These are phyloP conservation scores for Pseudeuparius sepicola DNA, from an alignment of 2,888 invertebrate species.

Conservation along the genomic window DNA sequence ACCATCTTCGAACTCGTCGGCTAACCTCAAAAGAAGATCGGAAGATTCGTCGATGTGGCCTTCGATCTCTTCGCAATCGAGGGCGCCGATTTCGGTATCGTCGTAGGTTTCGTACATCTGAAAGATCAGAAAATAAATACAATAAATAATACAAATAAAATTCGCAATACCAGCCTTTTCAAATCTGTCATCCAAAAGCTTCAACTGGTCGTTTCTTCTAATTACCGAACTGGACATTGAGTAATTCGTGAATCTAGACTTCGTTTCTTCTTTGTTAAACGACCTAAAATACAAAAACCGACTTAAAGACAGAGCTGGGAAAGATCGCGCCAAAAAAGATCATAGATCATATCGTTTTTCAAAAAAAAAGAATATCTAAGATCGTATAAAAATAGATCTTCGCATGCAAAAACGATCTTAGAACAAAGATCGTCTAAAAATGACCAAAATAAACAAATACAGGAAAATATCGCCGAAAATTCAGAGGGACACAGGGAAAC, in stretches of 20 bases:
- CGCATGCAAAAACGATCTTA: too few species aligned
- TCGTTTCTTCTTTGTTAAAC: conserved; percentile 62
- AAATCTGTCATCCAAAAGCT: conserved; percentile 76
- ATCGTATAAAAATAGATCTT: too few species aligned
- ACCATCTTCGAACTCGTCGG: conserved; percentile 63
- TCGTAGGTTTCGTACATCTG: conserved; percentile 75
- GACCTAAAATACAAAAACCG: too few species aligned
- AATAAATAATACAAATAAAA: conserved; percentile 3
- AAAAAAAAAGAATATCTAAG: too few species aligned
- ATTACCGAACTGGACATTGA: conserved; percentile 91
- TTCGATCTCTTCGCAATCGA: conserved; percentile 87
- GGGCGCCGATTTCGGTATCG: conserved; percentile 77
- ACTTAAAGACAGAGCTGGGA: too few species aligned
- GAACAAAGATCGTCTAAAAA: too few species aligned
- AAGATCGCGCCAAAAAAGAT: too few species aligned
- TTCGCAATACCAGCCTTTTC: conserved; percentile 65
- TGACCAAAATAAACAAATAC: too few species aligned
- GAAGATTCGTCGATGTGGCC: conserved; percentile 62
- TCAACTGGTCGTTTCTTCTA: conserved; percentile 69
- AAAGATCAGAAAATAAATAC: conserved; percentile 21
- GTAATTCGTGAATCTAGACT: conserved; percentile 84
- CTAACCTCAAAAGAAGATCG: conserved; percentile 58
- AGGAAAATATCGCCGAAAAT: too few species aligned
- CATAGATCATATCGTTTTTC: too few species aligned
- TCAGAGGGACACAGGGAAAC: too few species aligned